phyloP scores from a whole-genome alignment of 2,888 invertebrate genomes.

The Troides aeacus region DNA sequence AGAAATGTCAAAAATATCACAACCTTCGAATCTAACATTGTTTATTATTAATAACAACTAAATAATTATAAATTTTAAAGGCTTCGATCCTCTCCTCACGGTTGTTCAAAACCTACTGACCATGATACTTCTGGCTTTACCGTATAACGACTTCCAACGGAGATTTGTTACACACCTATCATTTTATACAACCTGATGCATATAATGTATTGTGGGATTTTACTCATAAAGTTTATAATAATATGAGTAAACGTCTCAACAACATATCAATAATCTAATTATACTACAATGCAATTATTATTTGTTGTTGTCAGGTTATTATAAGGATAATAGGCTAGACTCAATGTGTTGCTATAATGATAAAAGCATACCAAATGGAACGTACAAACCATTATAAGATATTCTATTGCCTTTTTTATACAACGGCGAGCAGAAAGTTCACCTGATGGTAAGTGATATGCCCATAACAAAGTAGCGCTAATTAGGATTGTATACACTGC shows the following conservation, averaged over 20 bases:
- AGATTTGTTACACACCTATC: neutral
- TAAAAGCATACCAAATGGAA: too few species aligned
- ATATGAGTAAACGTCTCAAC: neutral
- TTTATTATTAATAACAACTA: neutral
- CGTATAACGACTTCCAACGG: neutral
- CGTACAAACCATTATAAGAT: too few species aligned
- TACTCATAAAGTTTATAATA: neutral
- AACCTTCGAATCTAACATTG: neutral
- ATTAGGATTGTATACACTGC: too few species aligned
- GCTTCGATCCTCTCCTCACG: neutral
- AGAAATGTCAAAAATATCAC: neutral
- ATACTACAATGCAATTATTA: neutral
- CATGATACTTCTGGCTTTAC: conserved; percentile 1
- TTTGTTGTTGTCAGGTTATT: neutral
- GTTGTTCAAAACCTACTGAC: neutral
- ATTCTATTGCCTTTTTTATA: too few species aligned
- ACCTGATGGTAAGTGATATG: too few species aligned
- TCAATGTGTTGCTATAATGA: too few species aligned
- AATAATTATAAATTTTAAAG: neutral
- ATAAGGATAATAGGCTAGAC: neutral
- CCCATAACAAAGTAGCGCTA: too few species aligned
- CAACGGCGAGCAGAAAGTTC: too few species aligned
- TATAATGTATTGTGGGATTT: neutral
- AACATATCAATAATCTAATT: neutral
- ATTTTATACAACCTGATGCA: neutral